Conservation (phyloP, 1,140 invertebrate species). For the Drosophila insularis region DNA sequence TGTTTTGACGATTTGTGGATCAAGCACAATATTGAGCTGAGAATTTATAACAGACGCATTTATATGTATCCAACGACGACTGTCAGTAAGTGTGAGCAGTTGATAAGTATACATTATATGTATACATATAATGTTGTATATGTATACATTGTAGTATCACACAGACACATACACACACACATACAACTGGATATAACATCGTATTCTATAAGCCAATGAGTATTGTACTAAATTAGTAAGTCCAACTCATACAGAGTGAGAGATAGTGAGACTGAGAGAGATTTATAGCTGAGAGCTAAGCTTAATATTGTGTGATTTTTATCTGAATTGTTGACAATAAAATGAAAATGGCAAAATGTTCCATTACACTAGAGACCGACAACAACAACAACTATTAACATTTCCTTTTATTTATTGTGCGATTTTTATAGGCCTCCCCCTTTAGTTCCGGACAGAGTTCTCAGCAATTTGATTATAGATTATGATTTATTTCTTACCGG, state of each 20-base stretch:
- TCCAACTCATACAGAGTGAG: slow-evolving; percentile 6
- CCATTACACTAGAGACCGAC: slow-evolving; percentile 9
- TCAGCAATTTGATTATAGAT: slow-evolving; percentile 25
- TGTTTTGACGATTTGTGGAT: slow-evolving; percentile 53
- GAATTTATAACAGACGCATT: slow-evolving; percentile 62
- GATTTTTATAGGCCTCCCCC: slow-evolving; percentile 20
- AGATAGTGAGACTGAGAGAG: slow-evolving; percentile 14
- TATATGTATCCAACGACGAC: slow-evolving; percentile 36
- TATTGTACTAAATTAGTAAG: slow-evolving; percentile 30
- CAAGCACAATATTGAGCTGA: slow-evolving; percentile 47
- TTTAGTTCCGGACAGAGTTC: slow-evolving; percentile 53
- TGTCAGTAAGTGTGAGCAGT: slow-evolving; percentile 45
- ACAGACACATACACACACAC: slow-evolving; percentile 1
- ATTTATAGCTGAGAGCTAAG: slow-evolving; percentile 26
- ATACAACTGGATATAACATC: slow-evolving; percentile 6
- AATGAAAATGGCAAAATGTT: slow-evolving; percentile 21
- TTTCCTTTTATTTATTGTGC: slow-evolving; percentile 26
- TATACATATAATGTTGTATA: too few relatives aligned
- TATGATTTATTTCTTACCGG: slow-evolving; percentile 33
- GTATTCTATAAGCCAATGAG: slow-evolving; percentile 32
- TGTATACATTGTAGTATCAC: background rate
- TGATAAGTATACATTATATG: slow-evolving; percentile 50
- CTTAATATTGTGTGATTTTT: slow-evolving; percentile 45
- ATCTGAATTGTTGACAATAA: slow-evolving; percentile 34
- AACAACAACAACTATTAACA: background rate